Conservation (phyloP, 2,797 vertebrate species). For the Hybognathus amarus region DNA sequence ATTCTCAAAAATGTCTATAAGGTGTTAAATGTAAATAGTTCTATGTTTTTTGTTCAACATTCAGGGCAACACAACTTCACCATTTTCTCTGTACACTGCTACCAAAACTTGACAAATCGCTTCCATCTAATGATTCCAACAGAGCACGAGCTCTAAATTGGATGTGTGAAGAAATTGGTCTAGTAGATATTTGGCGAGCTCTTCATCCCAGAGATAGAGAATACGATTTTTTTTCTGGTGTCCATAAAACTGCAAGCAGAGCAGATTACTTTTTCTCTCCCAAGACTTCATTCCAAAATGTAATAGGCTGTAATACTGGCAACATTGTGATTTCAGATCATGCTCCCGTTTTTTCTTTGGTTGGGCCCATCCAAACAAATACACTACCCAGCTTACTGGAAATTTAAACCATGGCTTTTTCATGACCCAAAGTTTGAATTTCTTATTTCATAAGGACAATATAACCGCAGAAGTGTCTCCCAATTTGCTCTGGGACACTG, state of each 20-base stretch:
- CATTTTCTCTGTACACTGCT: neutral
- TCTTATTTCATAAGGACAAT: neutral
- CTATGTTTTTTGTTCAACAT: too few species aligned
- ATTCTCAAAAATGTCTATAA: too few species aligned
- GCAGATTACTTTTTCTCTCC: constrained; percentile 6
- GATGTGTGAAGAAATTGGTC: too few species aligned
- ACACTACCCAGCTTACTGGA: neutral
- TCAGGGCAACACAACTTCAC: too few species aligned
- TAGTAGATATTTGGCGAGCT: too few species aligned
- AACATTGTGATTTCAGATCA: neutral
- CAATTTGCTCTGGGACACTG: neutral
- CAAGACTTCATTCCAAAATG: neutral
- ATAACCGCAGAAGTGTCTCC: neutral
- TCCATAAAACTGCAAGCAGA: constrained; percentile 8
- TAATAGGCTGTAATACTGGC: neutral
- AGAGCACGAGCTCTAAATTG: too few species aligned
- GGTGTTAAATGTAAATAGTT: too few species aligned
- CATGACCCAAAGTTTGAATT: neutral
- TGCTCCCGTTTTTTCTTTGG: neutral
- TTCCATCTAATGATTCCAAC: too few species aligned
- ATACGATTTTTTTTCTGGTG: neutral
- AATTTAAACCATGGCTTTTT: neutral
- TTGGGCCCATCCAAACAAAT: neutral
- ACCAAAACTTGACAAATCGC: too few species aligned
- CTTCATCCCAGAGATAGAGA: too few species aligned